Percentiles rank a stretch among this genome's conserved stretches.
Evolutionary conservation across 2,113 vertebrate species (phyloP).

Genomic region (Xiphophorus couchianus): DNA sequence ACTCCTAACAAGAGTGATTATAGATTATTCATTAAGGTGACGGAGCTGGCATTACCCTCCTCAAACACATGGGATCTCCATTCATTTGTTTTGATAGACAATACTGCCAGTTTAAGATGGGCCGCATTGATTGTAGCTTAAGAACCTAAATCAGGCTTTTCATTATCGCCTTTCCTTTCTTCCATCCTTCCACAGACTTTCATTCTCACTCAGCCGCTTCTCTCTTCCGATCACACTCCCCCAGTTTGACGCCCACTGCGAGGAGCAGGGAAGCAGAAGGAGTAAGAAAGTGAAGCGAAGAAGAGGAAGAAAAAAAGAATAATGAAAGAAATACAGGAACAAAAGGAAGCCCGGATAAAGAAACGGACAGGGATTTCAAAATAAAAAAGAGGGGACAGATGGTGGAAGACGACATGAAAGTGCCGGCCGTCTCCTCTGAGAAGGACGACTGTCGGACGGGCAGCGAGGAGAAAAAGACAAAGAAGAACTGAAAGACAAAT

Average conservation of each 20-base stretch:
- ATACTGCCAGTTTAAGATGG: slow-evolving; percentile 42
- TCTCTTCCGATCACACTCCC: slow-evolving; percentile 79
- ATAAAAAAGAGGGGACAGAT: slow-evolving; percentile 30
- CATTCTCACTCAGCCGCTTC: slow-evolving; percentile 74
- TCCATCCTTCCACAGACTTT: slow-evolving; percentile 74
- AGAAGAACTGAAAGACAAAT: slow-evolving; percentile 29
- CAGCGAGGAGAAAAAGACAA: slow-evolving; percentile 23
- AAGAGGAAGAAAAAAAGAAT: slow-evolving; percentile 11
- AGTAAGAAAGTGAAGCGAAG: slow-evolving; percentile 41
- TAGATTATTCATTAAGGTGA: slow-evolving; percentile 17
- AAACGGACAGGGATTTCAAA: slow-evolving; percentile 35
- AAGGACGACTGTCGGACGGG: slow-evolving; percentile 26
- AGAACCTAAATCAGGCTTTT: slow-evolving; percentile 75
- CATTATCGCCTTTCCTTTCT: slow-evolving; percentile 61
- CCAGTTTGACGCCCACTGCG: slow-evolving; percentile 78
- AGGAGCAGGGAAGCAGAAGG: slow-evolving; percentile 63
- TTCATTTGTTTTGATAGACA: slow-evolving; percentile 32
- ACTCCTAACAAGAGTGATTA: slow-evolving; percentile 11
- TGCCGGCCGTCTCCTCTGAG: slow-evolving; percentile 37
- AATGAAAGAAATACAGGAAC: slow-evolving; percentile 38
- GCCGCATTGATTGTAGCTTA: slow-evolving; percentile 59
- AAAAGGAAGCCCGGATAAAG: slow-evolving; percentile 23
- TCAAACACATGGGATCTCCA: slow-evolving; percentile 24
- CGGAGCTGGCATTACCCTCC: neutral
- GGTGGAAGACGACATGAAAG: slow-evolving; percentile 34